phyloP scores from a whole-genome alignment of 2,888 invertebrate genomes.

The Volucella bombylans region DNA sequence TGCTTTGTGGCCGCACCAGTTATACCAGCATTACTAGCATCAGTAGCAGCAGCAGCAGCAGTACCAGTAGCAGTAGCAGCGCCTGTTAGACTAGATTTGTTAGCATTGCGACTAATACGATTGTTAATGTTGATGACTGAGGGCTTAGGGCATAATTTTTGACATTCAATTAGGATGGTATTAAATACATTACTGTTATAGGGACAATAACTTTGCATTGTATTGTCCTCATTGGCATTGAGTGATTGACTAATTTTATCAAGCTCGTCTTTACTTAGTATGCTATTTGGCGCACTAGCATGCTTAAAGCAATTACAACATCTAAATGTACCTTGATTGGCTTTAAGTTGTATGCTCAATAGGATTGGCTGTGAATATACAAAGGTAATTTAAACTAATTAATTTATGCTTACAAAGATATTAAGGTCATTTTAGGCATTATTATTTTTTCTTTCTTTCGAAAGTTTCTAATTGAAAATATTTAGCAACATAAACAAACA shows the following conservation, averaged over 20 bases:
- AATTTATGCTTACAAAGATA: constrained; percentile 52
- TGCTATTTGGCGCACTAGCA: constrained; percentile 81
- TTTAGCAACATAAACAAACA: too few species aligned
- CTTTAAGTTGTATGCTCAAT: constrained; percentile 86
- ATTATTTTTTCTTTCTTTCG: not conserved
- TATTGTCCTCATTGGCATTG: constrained; percentile 72
- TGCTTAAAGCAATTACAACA: constrained; percentile 84
- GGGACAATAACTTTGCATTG: constrained; percentile 75
- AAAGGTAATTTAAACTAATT: constrained; percentile 74
- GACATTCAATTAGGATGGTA: constrained; percentile 76
- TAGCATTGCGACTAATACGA: constrained; percentile 67
- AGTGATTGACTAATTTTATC: constrained; percentile 74
- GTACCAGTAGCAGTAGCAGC: constrained; percentile 29
- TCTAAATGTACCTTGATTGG: constrained; percentile 89
- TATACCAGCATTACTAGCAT: not conserved
- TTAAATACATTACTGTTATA: constrained; percentile 76
- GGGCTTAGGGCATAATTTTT: constrained; percentile 75
- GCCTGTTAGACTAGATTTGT: constrained; percentile 68
- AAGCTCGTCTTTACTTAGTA: constrained; percentile 77
- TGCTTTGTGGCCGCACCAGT: constrained; percentile 34
- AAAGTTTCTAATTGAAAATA: too few species aligned
- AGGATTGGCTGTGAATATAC: constrained; percentile 85
- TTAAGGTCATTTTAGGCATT: constrained; percentile 35
- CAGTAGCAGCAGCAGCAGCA: constrained; percentile 17
- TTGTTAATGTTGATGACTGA: constrained; percentile 71